Conservation (phyloP, 1,140 invertebrate species). For the Heliconius nattereri region DNA sequence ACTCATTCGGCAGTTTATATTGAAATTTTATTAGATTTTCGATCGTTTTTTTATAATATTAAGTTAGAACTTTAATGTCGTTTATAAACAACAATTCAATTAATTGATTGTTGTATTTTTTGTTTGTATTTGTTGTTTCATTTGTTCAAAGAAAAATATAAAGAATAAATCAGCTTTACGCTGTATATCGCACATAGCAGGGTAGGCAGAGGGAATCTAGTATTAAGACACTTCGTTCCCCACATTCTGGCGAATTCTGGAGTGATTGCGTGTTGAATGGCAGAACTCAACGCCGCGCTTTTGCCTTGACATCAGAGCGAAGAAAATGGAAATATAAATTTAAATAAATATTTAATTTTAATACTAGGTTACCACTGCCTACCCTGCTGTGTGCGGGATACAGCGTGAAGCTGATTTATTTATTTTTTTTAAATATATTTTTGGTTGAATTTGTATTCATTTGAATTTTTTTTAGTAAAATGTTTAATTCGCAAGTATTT, state of each 20-base stretch:
- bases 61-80: not conserved
- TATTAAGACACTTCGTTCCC: not conserved
- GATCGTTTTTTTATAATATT: not conserved
- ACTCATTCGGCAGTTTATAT: constrained; percentile 8
- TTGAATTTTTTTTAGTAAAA: no score
- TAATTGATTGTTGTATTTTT: not conserved
- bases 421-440: no score
- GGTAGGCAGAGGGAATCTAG: not conserved
- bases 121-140: not conserved
- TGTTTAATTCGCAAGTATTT: no score
- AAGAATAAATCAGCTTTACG: no score
- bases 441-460: no score
- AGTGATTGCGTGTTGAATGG: not conserved
- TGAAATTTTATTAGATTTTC: not conserved
- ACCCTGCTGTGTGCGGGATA: no score
- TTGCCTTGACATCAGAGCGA: not conserved
- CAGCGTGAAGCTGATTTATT: no score
- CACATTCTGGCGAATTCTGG: not conserved
- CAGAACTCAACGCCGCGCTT: not conserved
- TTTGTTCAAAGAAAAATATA: no score
- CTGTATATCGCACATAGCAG: fast-evolving
- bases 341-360: no score
- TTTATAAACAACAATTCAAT: not conserved
- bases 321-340: no score
- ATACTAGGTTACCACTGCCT: no score